Evolutionary conservation across 2,888 invertebrate genomes (phyloP).

Genomic region (Drosophila siamana): DNA sequence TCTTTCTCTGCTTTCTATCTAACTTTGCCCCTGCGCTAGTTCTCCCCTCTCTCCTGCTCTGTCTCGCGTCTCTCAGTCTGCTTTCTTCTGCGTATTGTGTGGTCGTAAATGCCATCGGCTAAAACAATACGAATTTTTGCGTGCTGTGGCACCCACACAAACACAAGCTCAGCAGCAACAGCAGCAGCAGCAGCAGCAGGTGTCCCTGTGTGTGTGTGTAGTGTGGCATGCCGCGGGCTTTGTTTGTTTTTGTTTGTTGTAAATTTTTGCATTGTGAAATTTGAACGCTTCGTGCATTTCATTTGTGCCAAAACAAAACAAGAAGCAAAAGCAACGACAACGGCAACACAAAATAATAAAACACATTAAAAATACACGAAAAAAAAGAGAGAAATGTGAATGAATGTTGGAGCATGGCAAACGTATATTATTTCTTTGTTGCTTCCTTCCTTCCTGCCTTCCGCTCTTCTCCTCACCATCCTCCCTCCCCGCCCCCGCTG

Average conservation of each 20-base stretch:
- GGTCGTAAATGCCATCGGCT: constrained; percentile 31
- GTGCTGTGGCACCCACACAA: constrained; percentile 35
- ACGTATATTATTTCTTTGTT: constrained; percentile 24
- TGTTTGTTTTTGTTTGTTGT: constrained; percentile 33
- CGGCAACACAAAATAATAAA: constrained; percentile 23
- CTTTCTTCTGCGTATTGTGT: constrained; percentile 20
- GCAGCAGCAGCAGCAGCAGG: constrained; percentile 3
- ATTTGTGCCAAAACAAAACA: constrained; percentile 27
- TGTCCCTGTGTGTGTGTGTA: constrained; percentile 6
- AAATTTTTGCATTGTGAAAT: constrained; percentile 48
- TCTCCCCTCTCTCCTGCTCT: background rate
- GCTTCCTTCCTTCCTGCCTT: constrained; percentile 22
- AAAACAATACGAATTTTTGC: constrained; percentile 48
- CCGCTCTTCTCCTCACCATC: background rate
- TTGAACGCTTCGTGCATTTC: constrained; percentile 36
- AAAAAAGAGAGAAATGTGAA: no score
- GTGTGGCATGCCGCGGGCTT: constrained; percentile 21
- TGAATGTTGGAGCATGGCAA: constrained; percentile 29
- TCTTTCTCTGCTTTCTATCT: background rate
- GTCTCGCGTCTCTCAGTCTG: background rate
- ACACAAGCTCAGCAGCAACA: constrained; percentile 18
- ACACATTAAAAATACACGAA: constrained; percentile 17
- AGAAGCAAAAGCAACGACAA: constrained; percentile 6
- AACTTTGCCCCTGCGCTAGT: background rate
- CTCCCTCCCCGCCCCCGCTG: background rate